Base-by-base conservation (phyloP, 2,113 vertebrate genomes). In the Dasypus novemcinctus region DNA sequence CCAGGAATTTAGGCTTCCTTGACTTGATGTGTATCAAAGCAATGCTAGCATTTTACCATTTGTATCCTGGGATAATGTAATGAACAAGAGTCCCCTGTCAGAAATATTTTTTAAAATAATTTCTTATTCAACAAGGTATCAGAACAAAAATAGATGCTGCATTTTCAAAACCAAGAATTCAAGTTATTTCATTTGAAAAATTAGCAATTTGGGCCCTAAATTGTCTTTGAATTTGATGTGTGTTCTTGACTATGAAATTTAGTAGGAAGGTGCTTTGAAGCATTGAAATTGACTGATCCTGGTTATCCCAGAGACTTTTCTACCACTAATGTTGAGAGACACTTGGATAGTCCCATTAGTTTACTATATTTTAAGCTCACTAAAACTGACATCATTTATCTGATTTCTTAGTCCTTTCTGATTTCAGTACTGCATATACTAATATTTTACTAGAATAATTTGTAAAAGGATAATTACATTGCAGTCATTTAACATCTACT, bases 221-320 rank as follows among this genome's bases (percentile, higher is more conserved):
- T 11, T 71, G 11, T 80, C 17, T 87, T 94, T 78, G 54, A 66
- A 59, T 85, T 49, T 38, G 29, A n/a, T 49, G 0, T 66, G 29
- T 92, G 29, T 63, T 12, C 38, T 87, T 41, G 21, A 49, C 1
- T 18, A 1, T 72, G 74, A 31, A 63, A 36, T 76, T 85, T 92
- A 89, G 69, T 66, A 75, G n/a, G 23, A 92, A 33, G 1, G 29
- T 9, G n/a, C 52, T 31, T 49, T 33, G 10, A 29, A 69, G 11
- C 5, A 6, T 15, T 86, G 57, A 84, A 74, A 64, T 75, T 27
- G 46, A 36, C 3, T 21, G 2, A 23, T 75, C 7, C 13, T 68
- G 41, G 18, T 94, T 92, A 31, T 64, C 33, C 61, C 41, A 91
- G 89, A 94, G 74, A 64, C 29, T 66, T 91, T 88, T 91, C 79